Evolutionary conservation across 2,113 vertebrate genomes (phyloP).

Genomic region (Cyrtonyx montezumae): DNA sequence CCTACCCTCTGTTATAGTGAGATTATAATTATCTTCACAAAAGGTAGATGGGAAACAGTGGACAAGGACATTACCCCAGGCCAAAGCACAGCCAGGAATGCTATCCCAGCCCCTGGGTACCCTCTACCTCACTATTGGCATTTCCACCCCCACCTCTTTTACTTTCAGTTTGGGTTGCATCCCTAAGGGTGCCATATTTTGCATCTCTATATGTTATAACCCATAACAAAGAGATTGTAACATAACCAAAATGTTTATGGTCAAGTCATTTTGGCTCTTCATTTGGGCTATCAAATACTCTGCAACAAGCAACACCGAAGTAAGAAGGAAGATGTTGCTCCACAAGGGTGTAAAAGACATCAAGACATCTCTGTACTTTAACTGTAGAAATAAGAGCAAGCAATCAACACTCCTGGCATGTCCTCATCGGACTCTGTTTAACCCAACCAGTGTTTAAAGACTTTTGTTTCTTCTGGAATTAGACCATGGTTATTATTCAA

Average conservation of each 20-base stretch:
- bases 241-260: neutral
- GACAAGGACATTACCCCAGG: neutral
- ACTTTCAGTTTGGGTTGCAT: neutral
- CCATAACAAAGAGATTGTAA: neutral
- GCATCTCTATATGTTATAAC: neutral
- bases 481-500: neutral
- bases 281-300: neutral
- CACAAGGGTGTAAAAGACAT: neutral
- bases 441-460: neutral
- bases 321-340: neutral
- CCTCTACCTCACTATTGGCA: neutral
- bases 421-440: neutral
- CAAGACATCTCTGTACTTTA: neutral
- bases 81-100: neutral
- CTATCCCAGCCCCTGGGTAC: neutral
- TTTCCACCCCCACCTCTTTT: neutral
- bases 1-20: neutral
- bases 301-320: neutral
- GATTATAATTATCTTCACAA: slow-evolving; percentile 1
- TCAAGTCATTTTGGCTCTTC: neutral
- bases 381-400: neutral
- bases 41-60: neutral
- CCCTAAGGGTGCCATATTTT: neutral
- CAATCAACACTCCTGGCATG: neutral
- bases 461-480: neutral